A percentile compares a stretch with the other conserved stretches of the same genome.
These are phyloP conservation scores for Pandemis heparana DNA, from an alignment of 2,888 invertebrate species.

Conservation along the genomic window DNA sequence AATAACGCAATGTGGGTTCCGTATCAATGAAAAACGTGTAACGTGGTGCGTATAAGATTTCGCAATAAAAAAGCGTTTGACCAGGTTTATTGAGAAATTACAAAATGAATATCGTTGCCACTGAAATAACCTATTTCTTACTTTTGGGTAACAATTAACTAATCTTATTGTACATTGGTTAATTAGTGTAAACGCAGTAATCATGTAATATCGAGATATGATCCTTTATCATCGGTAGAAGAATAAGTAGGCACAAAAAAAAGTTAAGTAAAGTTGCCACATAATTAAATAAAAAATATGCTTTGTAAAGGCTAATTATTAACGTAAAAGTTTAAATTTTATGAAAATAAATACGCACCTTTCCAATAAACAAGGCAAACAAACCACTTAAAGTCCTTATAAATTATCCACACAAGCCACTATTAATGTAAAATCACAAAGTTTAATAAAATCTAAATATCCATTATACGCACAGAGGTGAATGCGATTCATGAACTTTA, in stretches of 20 bases:
- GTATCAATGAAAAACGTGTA: neutral
- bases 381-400: constrained; percentile 29
- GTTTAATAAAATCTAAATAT: constrained; percentile 50
- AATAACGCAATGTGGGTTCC: constrained; percentile 5
- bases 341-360: constrained; percentile 53
- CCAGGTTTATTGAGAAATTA: neutral
- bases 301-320: neutral
- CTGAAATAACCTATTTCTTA: neutral
- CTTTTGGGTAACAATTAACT: neutral
- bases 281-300: neutral
- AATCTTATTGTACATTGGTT: neutral
- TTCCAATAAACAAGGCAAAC: constrained; percentile 24
- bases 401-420: constrained; percentile 43
- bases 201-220: neutral
- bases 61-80: neutral
- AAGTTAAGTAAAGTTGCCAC: neutral
- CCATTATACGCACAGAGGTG: constrained; percentile 60
- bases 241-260: neutral
- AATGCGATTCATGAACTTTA: constrained; percentile 64
- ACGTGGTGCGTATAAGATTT: neutral
- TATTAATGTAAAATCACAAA: constrained; percentile 35
- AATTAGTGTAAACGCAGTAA: neutral
- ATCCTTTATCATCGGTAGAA: neutral
- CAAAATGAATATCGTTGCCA: neutral
- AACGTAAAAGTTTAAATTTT: neutral